Evolutionary conservation across 2,113 vertebrate species (phyloP).

Genomic region (Dascyllus trimaculatus): DNA sequence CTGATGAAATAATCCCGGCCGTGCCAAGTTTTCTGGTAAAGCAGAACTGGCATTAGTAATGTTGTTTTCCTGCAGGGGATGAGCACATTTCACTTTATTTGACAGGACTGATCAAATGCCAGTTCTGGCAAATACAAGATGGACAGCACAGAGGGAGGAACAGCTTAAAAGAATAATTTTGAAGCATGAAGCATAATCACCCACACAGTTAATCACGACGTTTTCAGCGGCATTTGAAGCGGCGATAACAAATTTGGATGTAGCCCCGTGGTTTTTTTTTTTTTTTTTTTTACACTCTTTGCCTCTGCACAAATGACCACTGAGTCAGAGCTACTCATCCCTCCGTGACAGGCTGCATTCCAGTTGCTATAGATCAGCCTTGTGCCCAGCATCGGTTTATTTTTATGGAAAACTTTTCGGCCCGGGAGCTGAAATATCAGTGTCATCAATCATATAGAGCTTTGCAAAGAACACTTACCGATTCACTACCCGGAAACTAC

Average conservation of each 20-base stretch:
- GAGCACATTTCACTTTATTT: conserved; percentile 62
- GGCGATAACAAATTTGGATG: conserved; percentile 28
- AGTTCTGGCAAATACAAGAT: conserved; percentile 56
- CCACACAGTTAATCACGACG: conserved; percentile 47
- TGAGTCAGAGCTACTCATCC: conserved; percentile 33
- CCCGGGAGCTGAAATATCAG: conserved; percentile 39
- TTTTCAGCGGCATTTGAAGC: conserved; percentile 29
- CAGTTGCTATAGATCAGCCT: conserved; percentile 29
- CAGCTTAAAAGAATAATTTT: conserved; percentile 47
- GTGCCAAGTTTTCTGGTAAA: conserved; percentile 35
- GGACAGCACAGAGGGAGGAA: conserved; percentile 46
- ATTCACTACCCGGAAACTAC: conserved; percentile 36
- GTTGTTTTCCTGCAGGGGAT: conserved; percentile 53
- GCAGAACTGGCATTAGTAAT: conserved; percentile 57
- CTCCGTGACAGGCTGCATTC: conserved; percentile 34
- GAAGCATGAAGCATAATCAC: conserved; percentile 48
- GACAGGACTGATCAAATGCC: conserved; percentile 62
- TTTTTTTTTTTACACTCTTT: conserved; percentile 1
- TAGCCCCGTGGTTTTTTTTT: no score
- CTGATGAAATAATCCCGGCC: conserved; percentile 62
- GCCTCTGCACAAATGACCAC: conserved; percentile 18
- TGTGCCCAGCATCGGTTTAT: not conserved
- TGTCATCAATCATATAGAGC: conserved; percentile 48
- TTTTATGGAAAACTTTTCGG: conserved; percentile 30
- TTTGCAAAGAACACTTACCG: conserved; percentile 24